phyloP scores from a whole-genome alignment of 2,888 invertebrate species.

The Synanthedon myopaeformis region DNA sequence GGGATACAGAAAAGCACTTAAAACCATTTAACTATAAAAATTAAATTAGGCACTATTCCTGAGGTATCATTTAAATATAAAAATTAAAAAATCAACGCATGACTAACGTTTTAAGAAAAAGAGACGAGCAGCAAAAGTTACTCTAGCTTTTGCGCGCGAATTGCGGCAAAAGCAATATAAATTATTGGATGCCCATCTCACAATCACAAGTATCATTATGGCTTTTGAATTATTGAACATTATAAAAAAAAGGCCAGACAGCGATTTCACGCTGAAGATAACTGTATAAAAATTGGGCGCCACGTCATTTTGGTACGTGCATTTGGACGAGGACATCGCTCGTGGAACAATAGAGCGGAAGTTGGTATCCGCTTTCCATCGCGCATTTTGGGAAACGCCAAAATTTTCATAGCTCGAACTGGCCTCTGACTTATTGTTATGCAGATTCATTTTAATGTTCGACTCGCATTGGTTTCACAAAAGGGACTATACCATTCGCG shows the following conservation, averaged over 20 bases:
- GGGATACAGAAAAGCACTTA: no score
- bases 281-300: conserved; percentile 49
- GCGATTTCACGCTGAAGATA: conserved; percentile 51
- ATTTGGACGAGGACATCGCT: conserved; percentile 58
- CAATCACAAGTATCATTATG: no score
- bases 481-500: not conserved
- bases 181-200: no score
- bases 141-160: no score
- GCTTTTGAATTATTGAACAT: not conserved
- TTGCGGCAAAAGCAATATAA: no score
- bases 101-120: no score
- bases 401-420: conserved; percentile 52
- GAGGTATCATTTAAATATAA: no score
- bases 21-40: no score
- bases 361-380: conserved; percentile 54
- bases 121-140: no score
- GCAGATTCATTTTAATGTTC: conserved; percentile 30
- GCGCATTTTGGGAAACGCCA: conserved; percentile 62
- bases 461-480: not conserved
- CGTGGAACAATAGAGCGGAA: conserved; percentile 52
- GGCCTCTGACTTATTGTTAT: conserved; percentile 52
- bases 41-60: no score
- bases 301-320: conserved; percentile 45
- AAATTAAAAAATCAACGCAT: no score
- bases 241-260: conserved; percentile 19